Evolutionary conservation across 2,888 invertebrate species (phyloP).

Genomic region (Caenorhabditis sulstoni): DNA sequence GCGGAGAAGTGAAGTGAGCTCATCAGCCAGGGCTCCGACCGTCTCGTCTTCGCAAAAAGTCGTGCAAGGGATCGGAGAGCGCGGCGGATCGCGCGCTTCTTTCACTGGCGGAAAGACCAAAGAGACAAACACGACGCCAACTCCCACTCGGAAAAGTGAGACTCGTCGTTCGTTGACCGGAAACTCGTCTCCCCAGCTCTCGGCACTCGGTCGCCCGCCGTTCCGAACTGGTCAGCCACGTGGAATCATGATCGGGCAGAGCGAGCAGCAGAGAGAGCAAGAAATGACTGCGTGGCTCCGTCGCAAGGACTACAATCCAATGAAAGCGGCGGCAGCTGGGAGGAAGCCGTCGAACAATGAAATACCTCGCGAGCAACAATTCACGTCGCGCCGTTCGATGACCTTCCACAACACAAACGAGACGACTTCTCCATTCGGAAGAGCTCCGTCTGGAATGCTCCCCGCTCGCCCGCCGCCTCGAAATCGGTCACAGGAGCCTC

Average conservation of each 20-base stretch:
- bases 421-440: conserved; percentile 45
- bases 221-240: conserved; percentile 50
- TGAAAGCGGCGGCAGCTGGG: conserved; percentile 88
- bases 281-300: conserved; percentile 96
- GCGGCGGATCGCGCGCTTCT: conserved; percentile 40
- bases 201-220: conserved; percentile 45
- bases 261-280: conserved; percentile 84
- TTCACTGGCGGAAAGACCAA: conserved; percentile 32
- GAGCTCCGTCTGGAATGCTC: conserved; percentile 25
- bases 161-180: conserved; percentile 50
- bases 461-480: conserved; percentile 38
- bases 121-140: conserved; percentile 36
- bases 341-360: conserved; percentile 63
- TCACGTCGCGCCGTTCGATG: conserved; percentile 74
- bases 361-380: conserved; percentile 54
- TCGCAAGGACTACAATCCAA: conserved; percentile 94
- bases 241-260: conserved; percentile 55
- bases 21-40: conserved; percentile 56
- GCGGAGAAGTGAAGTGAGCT: conserved; percentile 56
- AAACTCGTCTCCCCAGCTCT: conserved; percentile 54
- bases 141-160: conserved; percentile 47
- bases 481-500: conserved; percentile 58
- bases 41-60: conserved; percentile 56
- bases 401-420: conserved; percentile 71
- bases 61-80: conserved; percentile 27